A percentile compares a stretch with the other conserved stretches of the same genome.
These are phyloP conservation scores for Eilema griseolum DNA, from an alignment of 2,888 invertebrate species.

Conservation along the genomic window DNA sequence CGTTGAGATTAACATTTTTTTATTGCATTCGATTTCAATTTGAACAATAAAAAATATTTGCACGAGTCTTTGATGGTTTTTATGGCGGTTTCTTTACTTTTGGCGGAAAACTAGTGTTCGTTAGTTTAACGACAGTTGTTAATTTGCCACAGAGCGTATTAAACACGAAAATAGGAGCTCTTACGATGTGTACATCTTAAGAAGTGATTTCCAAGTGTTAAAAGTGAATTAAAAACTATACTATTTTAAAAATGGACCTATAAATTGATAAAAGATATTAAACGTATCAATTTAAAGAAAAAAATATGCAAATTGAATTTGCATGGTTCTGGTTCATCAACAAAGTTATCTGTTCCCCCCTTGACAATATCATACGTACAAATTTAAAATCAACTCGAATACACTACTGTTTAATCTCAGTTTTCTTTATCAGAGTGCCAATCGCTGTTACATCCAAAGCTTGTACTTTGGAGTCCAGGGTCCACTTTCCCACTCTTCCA, in stretches of 20 bases:
- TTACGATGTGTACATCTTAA: conserved; percentile 6
- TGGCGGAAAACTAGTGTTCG: conserved; percentile 37
- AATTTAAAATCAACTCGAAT: no score
- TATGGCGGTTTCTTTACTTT: conserved; percentile 26
- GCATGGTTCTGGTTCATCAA: no score
- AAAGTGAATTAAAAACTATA: not conserved
- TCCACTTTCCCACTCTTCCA: no score
- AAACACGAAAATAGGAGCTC: conserved; percentile 17
- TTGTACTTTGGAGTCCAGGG: no score
- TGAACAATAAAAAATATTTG: conserved; percentile 39
- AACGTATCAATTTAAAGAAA: no score
- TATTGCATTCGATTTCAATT: conserved; percentile 45
- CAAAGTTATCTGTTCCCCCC: no score
- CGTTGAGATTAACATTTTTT: conserved; percentile 57
- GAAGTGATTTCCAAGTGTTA: conserved; percentile 14
- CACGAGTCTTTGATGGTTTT: conserved; percentile 35
- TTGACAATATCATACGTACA: no score
- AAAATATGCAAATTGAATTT: no score
- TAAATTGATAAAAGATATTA: not conserved
- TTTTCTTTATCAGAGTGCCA: no score
- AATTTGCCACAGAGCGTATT: conserved; percentile 11
- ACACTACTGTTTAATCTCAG: no score
- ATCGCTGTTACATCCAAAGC: no score
- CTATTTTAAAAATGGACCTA: not conserved
- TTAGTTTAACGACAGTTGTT: conserved; percentile 29